Evolutionary conservation across 2,888 invertebrate genomes (phyloP).

Genomic region (Saturnia japonica): DNA sequence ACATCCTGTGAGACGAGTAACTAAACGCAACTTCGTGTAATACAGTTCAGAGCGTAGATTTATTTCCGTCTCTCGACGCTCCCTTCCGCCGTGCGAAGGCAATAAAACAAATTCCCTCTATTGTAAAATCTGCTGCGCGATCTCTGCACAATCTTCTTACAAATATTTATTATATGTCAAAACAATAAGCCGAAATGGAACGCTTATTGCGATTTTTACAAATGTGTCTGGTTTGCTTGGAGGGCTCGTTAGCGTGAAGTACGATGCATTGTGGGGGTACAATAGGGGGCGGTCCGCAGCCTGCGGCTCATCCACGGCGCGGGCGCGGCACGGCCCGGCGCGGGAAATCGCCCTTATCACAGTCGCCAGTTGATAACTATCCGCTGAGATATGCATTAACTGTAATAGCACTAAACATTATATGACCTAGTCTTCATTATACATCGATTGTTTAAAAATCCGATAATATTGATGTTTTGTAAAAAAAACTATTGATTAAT

Average conservation of each 20-base stretch:
- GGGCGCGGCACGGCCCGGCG: too few species aligned
- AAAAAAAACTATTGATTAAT: too few species aligned
- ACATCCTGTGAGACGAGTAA: conserved; percentile 54
- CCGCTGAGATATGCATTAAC: conserved; percentile 28
- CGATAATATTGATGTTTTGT: too few species aligned
- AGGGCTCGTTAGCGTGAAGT: conserved; percentile 80
- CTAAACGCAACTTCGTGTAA: conserved; percentile 76
- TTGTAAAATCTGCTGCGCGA: conserved; percentile 68
- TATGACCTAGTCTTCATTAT: too few species aligned
- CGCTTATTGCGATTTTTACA: conserved; percentile 80
- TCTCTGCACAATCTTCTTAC: conserved; percentile 69
- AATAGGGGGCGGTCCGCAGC: conserved; percentile 72
- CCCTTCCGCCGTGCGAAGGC: conserved; percentile 35
- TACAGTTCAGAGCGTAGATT: conserved; percentile 51
- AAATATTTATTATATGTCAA: conserved; percentile 83
- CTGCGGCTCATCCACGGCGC: conserved; percentile 60
- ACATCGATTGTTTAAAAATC: too few species aligned
- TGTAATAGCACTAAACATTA: background rate
- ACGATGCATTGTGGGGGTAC: conserved; percentile 75
- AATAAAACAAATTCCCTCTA: conserved; percentile 59
- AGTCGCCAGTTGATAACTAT: conserved; percentile 57
- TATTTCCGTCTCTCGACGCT: conserved; percentile 39
- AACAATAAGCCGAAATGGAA: conserved; percentile 81
- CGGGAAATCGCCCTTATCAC: conserved; percentile 57
- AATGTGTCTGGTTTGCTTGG: conserved; percentile 76